These are phyloP conservation scores for Dipodomys ordii DNA, from an alignment of 2,113 vertebrate genomes.

Conservation along the genomic window DNA sequence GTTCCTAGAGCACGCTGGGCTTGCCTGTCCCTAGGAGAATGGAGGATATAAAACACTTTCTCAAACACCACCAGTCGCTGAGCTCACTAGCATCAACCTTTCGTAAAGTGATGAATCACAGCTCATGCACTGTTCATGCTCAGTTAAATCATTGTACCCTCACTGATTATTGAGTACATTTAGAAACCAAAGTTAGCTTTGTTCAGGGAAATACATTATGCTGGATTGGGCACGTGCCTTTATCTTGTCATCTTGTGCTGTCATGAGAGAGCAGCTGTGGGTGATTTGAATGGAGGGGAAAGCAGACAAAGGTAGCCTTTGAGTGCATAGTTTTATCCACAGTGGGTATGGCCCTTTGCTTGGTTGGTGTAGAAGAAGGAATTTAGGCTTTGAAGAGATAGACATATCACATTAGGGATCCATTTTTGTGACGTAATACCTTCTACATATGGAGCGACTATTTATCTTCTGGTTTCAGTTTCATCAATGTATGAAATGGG, in stretches of 20 bases:
- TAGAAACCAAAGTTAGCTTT: background rate
- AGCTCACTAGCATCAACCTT: background rate
- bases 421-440: background rate
- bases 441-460: background rate
- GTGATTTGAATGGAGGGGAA: background rate
- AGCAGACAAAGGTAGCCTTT: background rate
- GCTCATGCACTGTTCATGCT: background rate
- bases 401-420: background rate
- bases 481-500: background rate
- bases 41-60: background rate
- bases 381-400: background rate
- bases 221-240: background rate
- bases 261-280: too few relatives aligned
- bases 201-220: background rate
- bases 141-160: background rate
- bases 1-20: conserved; percentile 46
- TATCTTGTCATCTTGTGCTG: background rate
- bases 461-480: background rate
- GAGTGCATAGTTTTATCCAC: background rate
- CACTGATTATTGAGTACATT: background rate
- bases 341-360: background rate
- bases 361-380: background rate
- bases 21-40: background rate
- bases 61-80: background rate
- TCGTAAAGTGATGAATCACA: background rate